phyloP scores from a whole-genome alignment of 1,140 invertebrate genomes.

The Zelostemma sp. region DNA sequence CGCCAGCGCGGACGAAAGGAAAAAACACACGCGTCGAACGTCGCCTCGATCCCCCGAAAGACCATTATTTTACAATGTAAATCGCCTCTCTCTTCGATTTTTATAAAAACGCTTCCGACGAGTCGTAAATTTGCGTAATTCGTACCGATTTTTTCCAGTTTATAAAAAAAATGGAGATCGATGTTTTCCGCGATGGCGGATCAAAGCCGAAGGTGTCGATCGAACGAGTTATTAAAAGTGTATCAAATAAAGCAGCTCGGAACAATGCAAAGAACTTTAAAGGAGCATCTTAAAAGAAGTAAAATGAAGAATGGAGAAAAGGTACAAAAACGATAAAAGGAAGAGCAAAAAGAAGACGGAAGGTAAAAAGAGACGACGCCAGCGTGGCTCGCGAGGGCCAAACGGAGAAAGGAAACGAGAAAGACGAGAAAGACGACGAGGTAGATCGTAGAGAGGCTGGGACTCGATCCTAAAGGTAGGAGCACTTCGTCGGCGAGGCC shows the following conservation, averaged over 20 bases:
- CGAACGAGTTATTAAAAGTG: conserved; percentile 35
- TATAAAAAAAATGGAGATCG: no score
- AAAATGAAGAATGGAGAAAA: conserved; percentile 24
- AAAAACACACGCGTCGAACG: neutral
- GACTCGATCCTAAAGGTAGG: conserved; percentile 67
- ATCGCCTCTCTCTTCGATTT: neutral
- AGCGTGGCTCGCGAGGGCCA: conserved; percentile 12
- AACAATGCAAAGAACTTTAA: conserved; percentile 23
- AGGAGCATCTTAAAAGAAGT: conserved; percentile 7
- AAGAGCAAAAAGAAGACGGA: conserved; percentile 35
- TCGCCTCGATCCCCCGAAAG: neutral
- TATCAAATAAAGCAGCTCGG: conserved; percentile 27
- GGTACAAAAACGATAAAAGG: conserved; percentile 33
- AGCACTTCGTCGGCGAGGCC: conserved; percentile 58
- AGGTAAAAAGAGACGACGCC: conserved; percentile 37
- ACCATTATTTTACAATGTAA: conserved; percentile 2
- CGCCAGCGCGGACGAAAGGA: neutral
- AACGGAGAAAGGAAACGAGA: conserved; percentile 26
- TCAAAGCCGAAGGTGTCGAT: no score
- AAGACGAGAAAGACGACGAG: conserved; percentile 49
- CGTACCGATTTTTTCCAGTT: neutral
- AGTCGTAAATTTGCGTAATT: neutral
- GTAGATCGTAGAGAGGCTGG: conserved; percentile 65
- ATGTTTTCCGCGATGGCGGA: no score
- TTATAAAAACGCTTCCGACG: neutral